phyloP scores from a whole-genome alignment of 2,113 vertebrate genomes.

The Bos indicus region DNA sequence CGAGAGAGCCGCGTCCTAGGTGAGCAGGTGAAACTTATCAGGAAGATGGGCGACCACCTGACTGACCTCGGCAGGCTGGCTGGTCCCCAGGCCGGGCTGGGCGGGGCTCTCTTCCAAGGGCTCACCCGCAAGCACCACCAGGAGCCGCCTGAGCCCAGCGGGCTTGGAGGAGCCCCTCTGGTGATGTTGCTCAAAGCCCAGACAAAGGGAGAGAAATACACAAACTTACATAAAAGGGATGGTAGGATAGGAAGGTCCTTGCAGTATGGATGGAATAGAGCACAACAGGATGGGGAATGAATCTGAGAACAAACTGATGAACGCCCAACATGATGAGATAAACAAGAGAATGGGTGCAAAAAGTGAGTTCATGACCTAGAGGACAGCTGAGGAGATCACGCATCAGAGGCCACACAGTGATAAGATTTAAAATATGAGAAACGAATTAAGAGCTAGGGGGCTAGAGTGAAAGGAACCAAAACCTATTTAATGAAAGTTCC shows the following conservation, averaged over 20 bases:
- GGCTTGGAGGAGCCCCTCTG: not conserved
- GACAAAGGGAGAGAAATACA: not conserved
- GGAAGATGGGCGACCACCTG: not conserved
- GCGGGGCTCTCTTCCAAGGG: not conserved
- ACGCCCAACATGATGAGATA: not conserved
- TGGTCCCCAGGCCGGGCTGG: not conserved
- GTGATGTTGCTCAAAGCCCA: not conserved
- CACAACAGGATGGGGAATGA: not conserved
- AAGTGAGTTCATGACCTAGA: not conserved
- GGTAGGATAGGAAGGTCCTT: not conserved
- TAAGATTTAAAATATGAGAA: slow-evolving; percentile 11
- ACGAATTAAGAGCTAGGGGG: not conserved
- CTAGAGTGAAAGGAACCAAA: not conserved
- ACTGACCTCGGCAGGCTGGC: not conserved
- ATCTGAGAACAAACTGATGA: not conserved
- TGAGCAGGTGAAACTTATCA: not conserved
- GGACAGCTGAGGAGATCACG: not conserved
- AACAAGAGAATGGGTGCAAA: not conserved
- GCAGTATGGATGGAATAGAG: not conserved
- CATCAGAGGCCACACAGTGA: not conserved
- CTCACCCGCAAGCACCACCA: not conserved
- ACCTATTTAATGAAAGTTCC: slow-evolving; percentile 16
- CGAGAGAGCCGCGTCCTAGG: not conserved
- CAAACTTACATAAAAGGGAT: not conserved
- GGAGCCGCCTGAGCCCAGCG: not conserved